A percentile compares a stretch with the other conserved stretches of the same genome.
These are phyloP conservation scores for Prochilodus magdalenae DNA, from an alignment of 2,113 vertebrate species.

Conservation along the genomic window DNA sequence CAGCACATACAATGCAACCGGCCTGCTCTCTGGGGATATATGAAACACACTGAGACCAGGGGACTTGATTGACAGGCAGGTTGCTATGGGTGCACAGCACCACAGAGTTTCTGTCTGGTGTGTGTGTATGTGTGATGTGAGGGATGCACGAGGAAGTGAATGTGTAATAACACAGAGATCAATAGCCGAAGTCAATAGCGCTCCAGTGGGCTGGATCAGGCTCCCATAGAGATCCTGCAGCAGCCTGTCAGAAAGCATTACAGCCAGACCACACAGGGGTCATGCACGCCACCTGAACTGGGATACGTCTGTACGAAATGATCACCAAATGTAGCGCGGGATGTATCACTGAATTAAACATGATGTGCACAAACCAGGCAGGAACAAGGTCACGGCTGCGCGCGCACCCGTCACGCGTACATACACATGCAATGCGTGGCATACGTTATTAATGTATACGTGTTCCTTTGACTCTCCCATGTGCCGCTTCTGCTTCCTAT, in stretches of 20 bases:
- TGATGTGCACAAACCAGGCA: constrained; percentile 21
- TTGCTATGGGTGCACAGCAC: constrained; percentile 49
- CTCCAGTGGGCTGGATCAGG: constrained; percentile 47
- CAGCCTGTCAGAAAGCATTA: constrained; percentile 27
- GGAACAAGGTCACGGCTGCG: constrained; percentile 39
- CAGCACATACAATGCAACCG: neutral
- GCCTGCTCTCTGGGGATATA: constrained; percentile 34
- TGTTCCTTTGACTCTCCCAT: neutral
- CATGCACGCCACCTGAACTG: constrained; percentile 21
- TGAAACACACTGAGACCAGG: constrained; percentile 38
- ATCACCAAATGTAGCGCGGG: constrained; percentile 47
- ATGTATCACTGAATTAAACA: constrained; percentile 50
- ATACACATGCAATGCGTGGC: neutral
- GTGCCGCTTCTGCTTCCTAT: neutral
- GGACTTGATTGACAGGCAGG: constrained; percentile 38
- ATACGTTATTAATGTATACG: neutral
- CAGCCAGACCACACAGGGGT: constrained; percentile 16
- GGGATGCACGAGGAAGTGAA: constrained; percentile 31
- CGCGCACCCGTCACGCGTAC: neutral
- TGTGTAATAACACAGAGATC: constrained; percentile 54
- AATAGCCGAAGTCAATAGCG: constrained; percentile 55
- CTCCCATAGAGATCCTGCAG: constrained; percentile 36
- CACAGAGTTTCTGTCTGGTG: constrained; percentile 21
- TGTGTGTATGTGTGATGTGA: constrained; percentile 26
- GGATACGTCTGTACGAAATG: constrained; percentile 37